These are phyloP conservation scores for Dipus sagitta DNA, from an alignment of 2,797 vertebrate species.

Conservation along the genomic window DNA sequence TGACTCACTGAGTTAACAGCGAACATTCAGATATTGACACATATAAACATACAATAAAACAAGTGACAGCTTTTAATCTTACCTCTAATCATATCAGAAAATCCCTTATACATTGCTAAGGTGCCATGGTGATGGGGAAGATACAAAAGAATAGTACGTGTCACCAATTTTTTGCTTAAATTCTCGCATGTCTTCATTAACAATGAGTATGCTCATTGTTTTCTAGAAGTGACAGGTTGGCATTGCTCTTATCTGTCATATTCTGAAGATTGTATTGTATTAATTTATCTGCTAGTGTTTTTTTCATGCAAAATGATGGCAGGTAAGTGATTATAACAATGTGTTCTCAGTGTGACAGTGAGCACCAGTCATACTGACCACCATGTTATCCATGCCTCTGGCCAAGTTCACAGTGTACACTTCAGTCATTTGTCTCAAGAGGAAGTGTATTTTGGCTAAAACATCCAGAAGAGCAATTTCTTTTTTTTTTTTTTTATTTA, in stretches of 20 bases:
- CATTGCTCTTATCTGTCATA: conserved; percentile 19
- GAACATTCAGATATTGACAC: background rate
- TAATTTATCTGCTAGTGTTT: conserved; percentile 51
- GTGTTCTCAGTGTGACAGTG: background rate
- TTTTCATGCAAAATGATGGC: conserved; percentile 31
- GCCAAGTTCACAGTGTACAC: background rate
- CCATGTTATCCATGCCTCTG: background rate
- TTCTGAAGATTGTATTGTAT: conserved; percentile 28
- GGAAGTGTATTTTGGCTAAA: conserved; percentile 44
- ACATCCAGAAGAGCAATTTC: background rate
- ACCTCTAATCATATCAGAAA: conserved; percentile 28
- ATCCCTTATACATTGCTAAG: background rate
- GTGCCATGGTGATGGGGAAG: background rate
- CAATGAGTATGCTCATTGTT: conserved; percentile 36
- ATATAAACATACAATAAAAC: background rate
- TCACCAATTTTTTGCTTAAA: conserved; percentile 53
- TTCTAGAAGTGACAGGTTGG: conserved; percentile 44
- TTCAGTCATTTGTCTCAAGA: background rate
- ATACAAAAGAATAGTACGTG: background rate
- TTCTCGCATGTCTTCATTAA: conserved; percentile 25
- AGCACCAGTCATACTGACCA: background rate
- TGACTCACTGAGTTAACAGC: background rate
- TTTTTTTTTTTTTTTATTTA: too few relatives aligned
- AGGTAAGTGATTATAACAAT: background rate
- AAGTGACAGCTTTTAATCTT: background rate